Conservation (phyloP, 2,797 vertebrate species). For the Lithobates pipiens region DNA sequence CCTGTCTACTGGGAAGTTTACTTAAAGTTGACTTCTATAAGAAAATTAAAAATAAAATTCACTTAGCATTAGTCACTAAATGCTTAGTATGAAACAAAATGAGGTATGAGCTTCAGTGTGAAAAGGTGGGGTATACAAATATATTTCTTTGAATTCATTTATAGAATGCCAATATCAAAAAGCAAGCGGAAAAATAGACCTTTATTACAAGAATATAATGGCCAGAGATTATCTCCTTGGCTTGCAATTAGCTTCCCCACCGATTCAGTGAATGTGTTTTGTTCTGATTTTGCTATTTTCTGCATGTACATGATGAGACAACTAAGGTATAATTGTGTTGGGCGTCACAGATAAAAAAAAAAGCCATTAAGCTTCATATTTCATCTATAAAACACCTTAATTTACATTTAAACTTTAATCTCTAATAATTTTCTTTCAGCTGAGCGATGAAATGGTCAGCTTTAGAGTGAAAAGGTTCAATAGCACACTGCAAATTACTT, state of each 20-base stretch:
- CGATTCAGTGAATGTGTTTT: constrained; percentile 53
- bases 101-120: constrained; percentile 23
- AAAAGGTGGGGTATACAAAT: constrained; percentile 21
- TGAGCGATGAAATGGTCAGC: constrained; percentile 40
- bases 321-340: constrained; percentile 56
- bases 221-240: constrained; percentile 47
- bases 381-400: constrained; percentile 50
- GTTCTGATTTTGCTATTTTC: constrained; percentile 53
- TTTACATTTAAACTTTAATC: constrained; percentile 55
- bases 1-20: background rate
- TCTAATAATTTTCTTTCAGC: constrained; percentile 43
- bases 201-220: constrained; percentile 41
- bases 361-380: constrained; percentile 55
- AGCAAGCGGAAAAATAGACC: constrained; percentile 16
- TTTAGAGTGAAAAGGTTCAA: constrained; percentile 19
- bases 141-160: constrained; percentile 24
- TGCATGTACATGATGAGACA: constrained; percentile 54
- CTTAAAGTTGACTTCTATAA: constrained; percentile 2
- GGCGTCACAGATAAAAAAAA: constrained; percentile 54
- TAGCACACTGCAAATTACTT: background rate
- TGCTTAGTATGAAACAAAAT: constrained; percentile 34
- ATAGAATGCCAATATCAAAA: constrained; percentile 33
- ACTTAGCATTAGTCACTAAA: background rate
- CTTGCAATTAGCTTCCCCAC: constrained; percentile 53
- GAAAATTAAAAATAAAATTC: constrained; percentile 3